Evolutionary conservation across 2,888 invertebrate species (phyloP).

Genomic region (Drosophila austrosaltans): DNA sequence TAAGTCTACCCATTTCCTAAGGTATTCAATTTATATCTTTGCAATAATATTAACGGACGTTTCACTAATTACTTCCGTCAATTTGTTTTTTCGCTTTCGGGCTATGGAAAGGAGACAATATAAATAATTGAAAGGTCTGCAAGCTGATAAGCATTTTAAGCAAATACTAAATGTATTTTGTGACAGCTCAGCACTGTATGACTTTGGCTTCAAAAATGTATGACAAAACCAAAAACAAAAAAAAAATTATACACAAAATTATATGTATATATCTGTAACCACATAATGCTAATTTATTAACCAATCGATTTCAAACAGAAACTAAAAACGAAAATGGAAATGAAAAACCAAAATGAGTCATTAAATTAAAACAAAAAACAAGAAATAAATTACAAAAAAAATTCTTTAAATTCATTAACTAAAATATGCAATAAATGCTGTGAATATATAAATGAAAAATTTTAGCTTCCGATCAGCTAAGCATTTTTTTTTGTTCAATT

Average conservation of each 20-base stretch:
- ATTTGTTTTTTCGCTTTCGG: neutral
- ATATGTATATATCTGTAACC: neutral
- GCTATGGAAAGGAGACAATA: neutral
- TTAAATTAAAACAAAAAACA: too few species aligned
- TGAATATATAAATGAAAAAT: too few species aligned
- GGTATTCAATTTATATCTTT: neutral
- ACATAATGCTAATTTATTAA: slow-evolving; percentile 9
- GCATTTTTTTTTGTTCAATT: too few species aligned
- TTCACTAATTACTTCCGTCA: neutral
- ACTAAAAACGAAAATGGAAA: neutral
- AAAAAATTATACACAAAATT: neutral
- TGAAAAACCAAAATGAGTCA: slow-evolving; percentile 4
- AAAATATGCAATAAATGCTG: too few species aligned
- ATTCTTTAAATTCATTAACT: too few species aligned
- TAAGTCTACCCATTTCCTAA: neutral
- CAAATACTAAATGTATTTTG: slow-evolving; percentile 14
- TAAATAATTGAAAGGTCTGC: slow-evolving; percentile 9
- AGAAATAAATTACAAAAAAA: too few species aligned
- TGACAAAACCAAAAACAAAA: neutral
- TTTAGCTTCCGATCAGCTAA: too few species aligned
- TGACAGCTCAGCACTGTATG: neutral
- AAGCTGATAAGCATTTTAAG: slow-evolving; percentile 8
- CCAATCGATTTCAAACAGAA: neutral
- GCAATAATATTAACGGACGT: too few species aligned
- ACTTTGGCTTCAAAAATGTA: neutral